These are phyloP conservation scores for Prionace glauca DNA, from an alignment of 2,797 vertebrate species.

Conservation along the genomic window DNA sequence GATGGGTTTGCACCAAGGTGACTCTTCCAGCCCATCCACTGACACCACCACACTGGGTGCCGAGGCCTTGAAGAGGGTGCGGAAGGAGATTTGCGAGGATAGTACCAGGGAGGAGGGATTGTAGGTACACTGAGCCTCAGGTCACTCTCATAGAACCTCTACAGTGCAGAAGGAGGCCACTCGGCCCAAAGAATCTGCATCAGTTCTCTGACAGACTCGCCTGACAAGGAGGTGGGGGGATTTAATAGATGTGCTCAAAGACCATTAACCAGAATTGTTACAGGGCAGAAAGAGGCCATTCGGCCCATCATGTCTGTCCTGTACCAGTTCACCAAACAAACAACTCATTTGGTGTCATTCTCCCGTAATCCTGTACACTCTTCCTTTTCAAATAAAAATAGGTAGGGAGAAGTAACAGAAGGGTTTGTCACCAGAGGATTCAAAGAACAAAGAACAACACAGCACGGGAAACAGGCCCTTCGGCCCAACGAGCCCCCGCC, in stretches of 20 bases:
- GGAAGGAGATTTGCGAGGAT: not conserved
- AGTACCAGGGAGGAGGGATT: not conserved
- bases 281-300: no score
- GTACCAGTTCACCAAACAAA: no score
- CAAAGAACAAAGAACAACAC: no score
- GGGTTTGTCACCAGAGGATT: not conserved
- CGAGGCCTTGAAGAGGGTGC: not conserved
- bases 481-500: no score
- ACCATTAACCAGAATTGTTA: no score
- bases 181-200: no score
- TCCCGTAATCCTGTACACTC: no score
- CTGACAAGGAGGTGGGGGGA: not conserved
- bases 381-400: no score
- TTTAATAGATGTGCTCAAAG: not conserved
- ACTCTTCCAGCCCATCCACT: not conserved
- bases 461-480: no score
- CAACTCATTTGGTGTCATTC: no score
- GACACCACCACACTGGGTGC: not conserved
- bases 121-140: not conserved
- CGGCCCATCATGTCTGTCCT: no score
- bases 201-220: not conserved
- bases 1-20: not conserved
- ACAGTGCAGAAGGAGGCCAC: no score
- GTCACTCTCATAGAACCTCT: not conserved
- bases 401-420: not conserved